Evolutionary conservation across 1,140 invertebrate genomes (phyloP), one percentile per base, ranked within the genome.

Genomic region (Fopius arisanus): DNA sequence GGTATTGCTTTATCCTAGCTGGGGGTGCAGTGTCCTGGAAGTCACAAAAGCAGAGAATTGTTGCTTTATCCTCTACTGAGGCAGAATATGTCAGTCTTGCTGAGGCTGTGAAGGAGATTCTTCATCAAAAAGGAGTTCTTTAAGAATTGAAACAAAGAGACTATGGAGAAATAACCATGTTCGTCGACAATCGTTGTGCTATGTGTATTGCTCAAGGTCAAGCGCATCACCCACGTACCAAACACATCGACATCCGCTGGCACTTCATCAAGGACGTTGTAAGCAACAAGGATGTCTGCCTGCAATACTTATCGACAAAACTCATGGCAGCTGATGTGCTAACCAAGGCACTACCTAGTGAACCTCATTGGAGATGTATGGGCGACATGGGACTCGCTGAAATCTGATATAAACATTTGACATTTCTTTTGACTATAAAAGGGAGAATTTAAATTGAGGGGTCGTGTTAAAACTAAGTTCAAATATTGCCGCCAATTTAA

Each of bases 11-110:
- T 70, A 23, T 77, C 3, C 43, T 84, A 6, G 73, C 31, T 51
- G 72, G 86, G 48, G 19, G 83, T 26, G 83, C 87, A 70, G 86
- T 90, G 67, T 86, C 85, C n/a, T 91, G 88, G 77, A 86, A 88
- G 86, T 87, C n/a, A 84, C 86, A n/a, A n/a, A n/a, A n/a, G n/a
- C n/a, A n/a, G n/a, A n/a, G n/a, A n/a, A n/a, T n/a, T n/a, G n/a
- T n/a, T 40, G 87, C 88, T 2, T 70, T 88, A 48, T 88, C 83
- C 29, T 84, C 83, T 5, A 88, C 86, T 14, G 89, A 85, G 66
- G 88, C 81, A 14, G 83, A 86, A 70, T 90, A 84, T 41, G 85
- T 83, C 74, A 82, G 85, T 16, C 76, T 79, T 78, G 63, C 79
- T 21, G 80, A 82, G 73, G 84, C 79, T 14, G 71, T 14, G 7